Conservation (phyloP, 2,888 invertebrate species). For the Neelides folsomi region DNA sequence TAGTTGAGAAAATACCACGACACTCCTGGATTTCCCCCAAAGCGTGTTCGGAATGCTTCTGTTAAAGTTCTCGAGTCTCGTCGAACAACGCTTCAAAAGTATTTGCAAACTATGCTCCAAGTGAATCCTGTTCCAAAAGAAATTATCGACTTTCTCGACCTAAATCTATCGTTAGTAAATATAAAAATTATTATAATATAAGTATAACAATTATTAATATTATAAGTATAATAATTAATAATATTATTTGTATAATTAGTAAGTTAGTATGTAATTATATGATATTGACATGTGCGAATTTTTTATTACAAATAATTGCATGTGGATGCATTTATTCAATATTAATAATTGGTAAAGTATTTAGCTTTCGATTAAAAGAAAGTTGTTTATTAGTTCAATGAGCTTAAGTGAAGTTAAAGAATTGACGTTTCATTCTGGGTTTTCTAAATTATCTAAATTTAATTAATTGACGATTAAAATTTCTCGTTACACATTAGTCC, state of each 20-base stretch:
- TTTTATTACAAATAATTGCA: slow-evolving; percentile 1
- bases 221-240: no score
- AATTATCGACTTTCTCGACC: slow-evolving; percentile 41
- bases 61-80: slow-evolving; percentile 47
- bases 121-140: slow-evolving; percentile 40
- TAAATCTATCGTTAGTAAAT: slow-evolving; percentile 28
- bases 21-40: slow-evolving; percentile 48
- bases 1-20: slow-evolving; percentile 19
- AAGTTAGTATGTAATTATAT: no score
- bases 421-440: neutral
- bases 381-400: neutral
- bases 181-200: no score
- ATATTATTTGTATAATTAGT: no score
- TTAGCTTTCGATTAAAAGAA: neutral
- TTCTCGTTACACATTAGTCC: no score
- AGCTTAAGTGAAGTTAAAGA: neutral
- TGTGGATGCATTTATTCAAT: neutral
- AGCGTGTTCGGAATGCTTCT: slow-evolving; percentile 46
- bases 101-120: slow-evolving; percentile 43
- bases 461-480: no score
- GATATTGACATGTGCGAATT: neutral
- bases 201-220: no score
- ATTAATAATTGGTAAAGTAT: no score
- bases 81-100: slow-evolving; percentile 43
- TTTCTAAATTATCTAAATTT: no score